Conservation (phyloP, 1,140 invertebrate species). For the Delia radicum region DNA sequence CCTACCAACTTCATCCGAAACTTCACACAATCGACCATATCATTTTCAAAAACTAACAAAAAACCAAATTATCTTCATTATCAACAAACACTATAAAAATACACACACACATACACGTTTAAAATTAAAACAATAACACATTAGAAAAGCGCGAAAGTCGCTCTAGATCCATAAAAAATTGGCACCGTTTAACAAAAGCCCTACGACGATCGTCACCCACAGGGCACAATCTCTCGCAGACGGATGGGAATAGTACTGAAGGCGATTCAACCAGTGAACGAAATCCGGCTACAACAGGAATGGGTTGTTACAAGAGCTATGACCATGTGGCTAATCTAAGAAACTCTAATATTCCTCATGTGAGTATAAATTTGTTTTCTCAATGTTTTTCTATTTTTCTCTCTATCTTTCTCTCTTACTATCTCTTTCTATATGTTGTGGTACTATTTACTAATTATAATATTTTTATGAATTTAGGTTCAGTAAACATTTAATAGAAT, state of each 20-base stretch:
- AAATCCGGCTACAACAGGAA: constrained; percentile 71
- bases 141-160: constrained; percentile 55
- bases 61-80: neutral
- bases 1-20: neutral
- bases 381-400: neutral
- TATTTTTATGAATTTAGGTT: neutral
- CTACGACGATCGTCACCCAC: constrained; percentile 57
- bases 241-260: constrained; percentile 81
- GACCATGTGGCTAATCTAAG: constrained; percentile 69
- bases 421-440: neutral
- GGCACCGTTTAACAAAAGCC: constrained; percentile 57
- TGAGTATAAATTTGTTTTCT: constrained; percentile 46
- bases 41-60: neutral
- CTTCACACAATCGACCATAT: neutral
- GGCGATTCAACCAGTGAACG: constrained; percentile 71
- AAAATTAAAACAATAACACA: constrained; percentile 28
- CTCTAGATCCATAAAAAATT: constrained; percentile 56
- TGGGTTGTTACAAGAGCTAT: constrained; percentile 83
- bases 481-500: no score
- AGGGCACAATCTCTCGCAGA: constrained; percentile 90
- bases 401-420: neutral
- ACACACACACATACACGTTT: constrained; percentile 29
- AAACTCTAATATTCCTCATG: constrained; percentile 64
- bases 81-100: no score
- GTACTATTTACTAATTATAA: neutral